Percentiles rank a stretch among this genome's conserved stretches.
These are phyloP conservation scores for Colletes latitarsis DNA, from an alignment of 1,140 invertebrate species.

Conservation along the genomic window DNA sequence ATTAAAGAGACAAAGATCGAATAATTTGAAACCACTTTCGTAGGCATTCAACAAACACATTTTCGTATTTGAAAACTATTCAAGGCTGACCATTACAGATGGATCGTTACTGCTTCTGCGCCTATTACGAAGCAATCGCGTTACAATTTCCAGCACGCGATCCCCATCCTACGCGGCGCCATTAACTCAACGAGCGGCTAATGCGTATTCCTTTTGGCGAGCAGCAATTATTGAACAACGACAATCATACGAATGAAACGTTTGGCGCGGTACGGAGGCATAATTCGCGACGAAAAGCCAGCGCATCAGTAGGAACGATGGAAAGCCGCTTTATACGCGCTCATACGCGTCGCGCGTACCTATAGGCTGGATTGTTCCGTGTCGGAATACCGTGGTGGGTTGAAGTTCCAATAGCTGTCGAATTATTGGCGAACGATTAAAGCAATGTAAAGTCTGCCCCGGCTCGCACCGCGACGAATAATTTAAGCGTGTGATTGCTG, in stretches of 20 bases:
- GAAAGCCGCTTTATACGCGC: constrained; percentile 23
- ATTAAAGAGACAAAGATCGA: too few relatives aligned
- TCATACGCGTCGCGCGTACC: constrained; percentile 14
- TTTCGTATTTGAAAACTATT: too few relatives aligned
- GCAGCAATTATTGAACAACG: constrained; percentile 27
- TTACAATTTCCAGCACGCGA: not conserved
- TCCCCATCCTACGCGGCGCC: not conserved
- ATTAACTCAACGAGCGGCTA: constrained; percentile 28
- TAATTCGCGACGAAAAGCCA: constrained; percentile 34
- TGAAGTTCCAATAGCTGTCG: constrained; percentile 57
- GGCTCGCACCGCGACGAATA: constrained; percentile 66
- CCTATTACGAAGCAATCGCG: constrained; percentile 3
- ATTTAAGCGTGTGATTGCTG: constrained; percentile 74
- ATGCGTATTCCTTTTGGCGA: constrained; percentile 27
- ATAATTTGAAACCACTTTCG: too few relatives aligned
- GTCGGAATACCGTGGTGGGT: constrained; percentile 29
- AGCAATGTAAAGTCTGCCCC: constrained; percentile 71
- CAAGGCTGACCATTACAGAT: not conserved
- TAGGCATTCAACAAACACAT: too few relatives aligned
- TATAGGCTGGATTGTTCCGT: constrained; percentile 31
- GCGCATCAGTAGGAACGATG: not conserved
- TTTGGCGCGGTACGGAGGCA: constrained; percentile 13
- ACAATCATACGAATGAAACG: constrained; percentile 44
- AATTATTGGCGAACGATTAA: constrained; percentile 71
- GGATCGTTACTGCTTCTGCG: not conserved